Conservation (phyloP, 2,113 vertebrate species). For the Scomber scombrus region DNA sequence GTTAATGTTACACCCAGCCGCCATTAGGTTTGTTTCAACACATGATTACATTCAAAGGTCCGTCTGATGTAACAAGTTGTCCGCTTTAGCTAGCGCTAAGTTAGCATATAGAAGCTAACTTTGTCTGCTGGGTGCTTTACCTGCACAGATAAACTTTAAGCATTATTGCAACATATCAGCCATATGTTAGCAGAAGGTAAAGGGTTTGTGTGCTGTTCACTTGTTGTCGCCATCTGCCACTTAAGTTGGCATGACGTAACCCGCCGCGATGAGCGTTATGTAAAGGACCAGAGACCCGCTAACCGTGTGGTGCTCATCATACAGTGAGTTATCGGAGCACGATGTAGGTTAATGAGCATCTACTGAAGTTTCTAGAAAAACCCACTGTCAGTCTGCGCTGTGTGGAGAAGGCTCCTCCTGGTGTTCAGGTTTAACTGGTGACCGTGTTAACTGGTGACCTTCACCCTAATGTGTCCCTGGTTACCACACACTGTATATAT, state of each 20-base stretch:
- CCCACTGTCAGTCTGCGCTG: background rate
- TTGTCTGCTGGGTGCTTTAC: background rate
- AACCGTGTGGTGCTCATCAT: accelerated
- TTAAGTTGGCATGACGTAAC: background rate
- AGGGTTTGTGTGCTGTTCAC: background rate
- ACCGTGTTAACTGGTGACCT: too few species aligned
- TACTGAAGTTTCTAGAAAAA: constrained; percentile 29
- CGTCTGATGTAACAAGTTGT: background rate
- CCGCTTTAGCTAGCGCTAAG: background rate
- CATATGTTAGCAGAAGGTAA: accelerated
- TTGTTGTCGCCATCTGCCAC: background rate
- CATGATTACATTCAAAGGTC: background rate
- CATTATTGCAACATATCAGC: background rate
- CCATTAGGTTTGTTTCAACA: too few species aligned
- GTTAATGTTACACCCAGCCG: accelerated
- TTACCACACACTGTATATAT: too few species aligned
- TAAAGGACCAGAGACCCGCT: too few species aligned
- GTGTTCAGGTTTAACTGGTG: too few species aligned
- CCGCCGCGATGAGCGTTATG: background rate
- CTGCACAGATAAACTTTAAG: background rate
- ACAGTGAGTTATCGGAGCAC: background rate
- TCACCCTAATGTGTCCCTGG: too few species aligned
- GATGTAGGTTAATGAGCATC: background rate
- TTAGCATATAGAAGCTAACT: background rate
- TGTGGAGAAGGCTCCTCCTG: constrained; percentile 14